Evolutionary conservation across 2,113 vertebrate species (phyloP), one percentile per base, ranked within the genome.

Genomic region (Procavia capensis): DNA sequence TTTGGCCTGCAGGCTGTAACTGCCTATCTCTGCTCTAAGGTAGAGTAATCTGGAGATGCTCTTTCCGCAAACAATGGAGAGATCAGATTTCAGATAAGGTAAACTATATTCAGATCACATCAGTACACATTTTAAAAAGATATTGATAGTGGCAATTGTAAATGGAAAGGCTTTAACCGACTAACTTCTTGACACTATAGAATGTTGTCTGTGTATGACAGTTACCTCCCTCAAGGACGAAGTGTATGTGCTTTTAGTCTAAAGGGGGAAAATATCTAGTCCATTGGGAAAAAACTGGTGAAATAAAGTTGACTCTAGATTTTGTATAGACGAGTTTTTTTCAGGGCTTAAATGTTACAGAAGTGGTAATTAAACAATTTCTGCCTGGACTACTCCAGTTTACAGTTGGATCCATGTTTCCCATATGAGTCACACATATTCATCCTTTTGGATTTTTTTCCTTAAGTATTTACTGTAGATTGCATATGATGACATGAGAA

Each of bases 401-500:
- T 91, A 64, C 70, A 85, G 66, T 29, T 83, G 57, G 43, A 47
- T 31, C 80, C 14, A 66, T 3, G 0, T 72, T 94, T 85, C n/a
- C 75, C 84, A 82, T 72, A 45, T 76, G 84, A 85, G 41, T 87
- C 45, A 68, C 5, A 74, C 14, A 31, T 93, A 85, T 91, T 93
- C 22, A 45, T 83, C 59, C 10, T 54, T 94, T 89, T 91, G 66
- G 10, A 85, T 19, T 41, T 90, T 93, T 68, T 61, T 54, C 9
- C 11, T 25, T 93, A 64, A 84, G 85, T 96, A 94, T 95, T 93
- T 88, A 81, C 41, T 64, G 59, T 82, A 74, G 20, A 41, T 5
- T 64, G 8, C 20, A 79, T 75, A 19, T 57, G 9, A 61, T 72
- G 1, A 61, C 11, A 1, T 83, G 39, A 64, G 25, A 85, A 82